phyloP scores from a whole-genome alignment of 2,888 invertebrate genomes.

The Desoria tigrina region DNA sequence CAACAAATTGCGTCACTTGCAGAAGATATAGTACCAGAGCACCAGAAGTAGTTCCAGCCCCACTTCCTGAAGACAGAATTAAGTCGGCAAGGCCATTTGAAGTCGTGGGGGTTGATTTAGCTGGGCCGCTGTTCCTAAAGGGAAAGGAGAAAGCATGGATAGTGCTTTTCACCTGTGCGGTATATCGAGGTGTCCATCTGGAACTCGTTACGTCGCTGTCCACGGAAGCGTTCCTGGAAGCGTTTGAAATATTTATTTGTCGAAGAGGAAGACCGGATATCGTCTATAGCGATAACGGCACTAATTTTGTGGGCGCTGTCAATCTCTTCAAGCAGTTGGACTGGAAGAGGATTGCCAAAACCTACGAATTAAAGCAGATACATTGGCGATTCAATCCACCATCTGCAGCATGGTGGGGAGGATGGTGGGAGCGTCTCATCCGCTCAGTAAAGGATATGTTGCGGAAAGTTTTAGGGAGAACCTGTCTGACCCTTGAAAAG shows the following conservation, averaged over 20 bases:
- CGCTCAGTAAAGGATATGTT: not conserved
- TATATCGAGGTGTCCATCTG: slow-evolving; percentile 9
- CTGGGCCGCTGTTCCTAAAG: too few relatives aligned
- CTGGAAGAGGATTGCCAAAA: too few relatives aligned
- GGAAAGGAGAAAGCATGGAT: slow-evolving; percentile 7
- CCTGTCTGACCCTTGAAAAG: slow-evolving; percentile 41
- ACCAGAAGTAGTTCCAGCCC: too few relatives aligned
- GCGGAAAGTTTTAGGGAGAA: slow-evolving; percentile 38
- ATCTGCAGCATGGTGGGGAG: too few relatives aligned
- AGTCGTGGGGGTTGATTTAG: slow-evolving; percentile 11
- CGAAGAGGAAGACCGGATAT: slow-evolving; percentile 2
- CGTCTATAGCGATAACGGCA: too few relatives aligned
- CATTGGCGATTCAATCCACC: slow-evolving; percentile 53
- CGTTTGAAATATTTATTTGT: not conserved
- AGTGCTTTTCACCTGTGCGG: slow-evolving; percentile 13
- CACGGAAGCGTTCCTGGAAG: not conserved
- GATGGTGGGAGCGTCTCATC: slow-evolving; percentile 51
- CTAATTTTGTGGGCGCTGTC: too few relatives aligned
- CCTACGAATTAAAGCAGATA: slow-evolving; percentile 33
- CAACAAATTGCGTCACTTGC: slow-evolving; percentile 1
- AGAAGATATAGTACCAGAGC: not conserved
- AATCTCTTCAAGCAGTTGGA: too few relatives aligned
- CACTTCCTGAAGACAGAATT: slow-evolving; percentile 12
- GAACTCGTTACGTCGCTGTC: not conserved
- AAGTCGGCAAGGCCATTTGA: not conserved